These are phyloP conservation scores for Colistium nudipinnis DNA, from an alignment of 2,113 vertebrate genomes.

Conservation along the genomic window DNA sequence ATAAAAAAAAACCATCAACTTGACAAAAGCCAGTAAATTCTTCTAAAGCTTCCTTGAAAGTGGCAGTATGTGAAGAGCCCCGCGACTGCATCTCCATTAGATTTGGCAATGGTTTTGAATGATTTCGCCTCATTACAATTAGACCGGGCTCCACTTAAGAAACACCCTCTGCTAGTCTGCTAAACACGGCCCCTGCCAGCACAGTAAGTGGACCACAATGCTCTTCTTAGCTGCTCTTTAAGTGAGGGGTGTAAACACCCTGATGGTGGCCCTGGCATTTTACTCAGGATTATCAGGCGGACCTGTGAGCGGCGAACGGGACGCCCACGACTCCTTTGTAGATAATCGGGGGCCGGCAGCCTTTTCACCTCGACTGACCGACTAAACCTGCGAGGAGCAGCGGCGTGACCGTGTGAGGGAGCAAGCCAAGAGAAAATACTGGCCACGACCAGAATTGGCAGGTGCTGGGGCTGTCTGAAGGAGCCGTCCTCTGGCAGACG, in stretches of 20 bases:
- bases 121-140: slow-evolving; percentile 59
- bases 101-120: slow-evolving; percentile 51
- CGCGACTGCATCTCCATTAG: slow-evolving; percentile 50
- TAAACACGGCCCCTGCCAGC: slow-evolving; percentile 61
- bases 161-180: slow-evolving; percentile 44
- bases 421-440: slow-evolving; percentile 3
- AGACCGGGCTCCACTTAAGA: slow-evolving; percentile 43
- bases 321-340: slow-evolving; percentile 2
- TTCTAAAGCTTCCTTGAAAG: slow-evolving; percentile 48
- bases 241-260: slow-evolving; percentile 52
- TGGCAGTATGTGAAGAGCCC: slow-evolving; percentile 23
- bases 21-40: slow-evolving; percentile 45
- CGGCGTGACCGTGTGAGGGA: background rate
- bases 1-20: slow-evolving; percentile 32
- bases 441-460: slow-evolving; percentile 23
- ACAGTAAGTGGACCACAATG: slow-evolving; percentile 57
- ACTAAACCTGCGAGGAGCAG: slow-evolving; percentile 14
- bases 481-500: slow-evolving; percentile 43
- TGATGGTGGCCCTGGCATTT: slow-evolving; percentile 19
- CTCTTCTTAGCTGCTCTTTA: slow-evolving; percentile 53
- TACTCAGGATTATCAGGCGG: slow-evolving; percentile 18
- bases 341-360: slow-evolving; percentile 15
- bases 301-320: too few relatives aligned
- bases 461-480: slow-evolving; percentile 23
- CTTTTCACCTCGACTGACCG: slow-evolving; percentile 17